Evolutionary conservation across 2,888 invertebrate species (phyloP), one percentile per base, ranked within the genome.

Genomic region (Sinopyrophorus schimmeli): DNA sequence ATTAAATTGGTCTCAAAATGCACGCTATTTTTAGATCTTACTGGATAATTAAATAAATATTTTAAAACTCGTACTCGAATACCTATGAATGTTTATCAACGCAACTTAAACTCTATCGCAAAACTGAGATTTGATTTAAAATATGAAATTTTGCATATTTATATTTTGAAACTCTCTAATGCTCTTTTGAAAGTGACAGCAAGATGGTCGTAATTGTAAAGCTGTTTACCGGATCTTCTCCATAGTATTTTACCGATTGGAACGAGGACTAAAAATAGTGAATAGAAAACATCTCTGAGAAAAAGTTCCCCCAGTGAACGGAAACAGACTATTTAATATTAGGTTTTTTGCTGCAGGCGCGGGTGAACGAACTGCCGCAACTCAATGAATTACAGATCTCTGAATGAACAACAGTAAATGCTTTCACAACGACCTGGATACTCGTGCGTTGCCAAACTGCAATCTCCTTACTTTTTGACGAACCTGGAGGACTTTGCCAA

Each of bases 311-410:
- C 63, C 53, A 57, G 57, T 53, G 60, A 63, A 61, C 65, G 65
- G 65, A 65, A 66, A 61, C 64, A 58, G 56, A 60, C 62, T 61
- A 64, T 65, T 64, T 64, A 63, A 61, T 65, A 66, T 64, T 65
- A 62, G 59, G 64, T 64, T 66, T 66, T 65, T 63, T 66, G 62
- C 58, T 59, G 54, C 55, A 55, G 57, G 59, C 58, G 57, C 54
- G 53, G 65, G 64, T 66, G 64, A 67, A 66, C 64, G 66, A 66
- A 66, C 67, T 62, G 56, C 42, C 56, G 54, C 57, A 53, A 48
- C 59, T 61, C 61, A 62, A 61, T 64, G 63, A 59, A 60, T 56
- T 59, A 58, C 55, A 57, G 53, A 54, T 54, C 53, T 53, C 55
- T 60, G 58, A 61, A 59, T 60, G 60, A 60, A 60, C 52, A 55